phyloP scores from a whole-genome alignment of 2,797 vertebrate genomes.

The Mormyrops attenuatus region DNA sequence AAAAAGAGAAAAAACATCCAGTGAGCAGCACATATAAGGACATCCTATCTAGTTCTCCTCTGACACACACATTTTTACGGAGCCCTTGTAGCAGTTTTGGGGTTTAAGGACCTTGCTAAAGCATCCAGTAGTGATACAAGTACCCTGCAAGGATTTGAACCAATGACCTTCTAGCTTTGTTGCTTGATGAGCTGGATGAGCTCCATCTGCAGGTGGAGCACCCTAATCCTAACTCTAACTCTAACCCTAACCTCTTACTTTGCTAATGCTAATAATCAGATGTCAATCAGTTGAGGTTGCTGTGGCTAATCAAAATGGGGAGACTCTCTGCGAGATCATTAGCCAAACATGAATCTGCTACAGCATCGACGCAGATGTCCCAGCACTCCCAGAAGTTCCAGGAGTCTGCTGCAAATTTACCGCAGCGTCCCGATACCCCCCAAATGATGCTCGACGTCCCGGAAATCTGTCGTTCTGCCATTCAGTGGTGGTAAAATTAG shows the following conservation, averaged over 20 bases:
- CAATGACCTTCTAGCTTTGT: not conserved
- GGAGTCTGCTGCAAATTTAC: not conserved
- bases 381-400: not conserved
- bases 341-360: not conserved
- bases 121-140: not conserved
- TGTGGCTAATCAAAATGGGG: not conserved
- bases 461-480: not conserved
- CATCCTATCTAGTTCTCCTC: not conserved
- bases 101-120: not conserved
- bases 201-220: not conserved
- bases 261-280: not conserved
- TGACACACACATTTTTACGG: not conserved
- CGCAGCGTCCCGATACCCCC: not conserved
- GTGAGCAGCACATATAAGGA: not conserved
- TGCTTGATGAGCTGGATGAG: not conserved
- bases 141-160: not conserved
- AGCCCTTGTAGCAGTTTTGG: not conserved
- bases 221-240: not conserved
- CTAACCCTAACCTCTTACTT: not conserved
- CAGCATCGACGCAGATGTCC: not conserved
- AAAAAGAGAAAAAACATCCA: no score
- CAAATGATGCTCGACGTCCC: not conserved
- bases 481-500: not conserved
- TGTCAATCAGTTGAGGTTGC: not conserved
- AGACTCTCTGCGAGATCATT: not conserved